Evolutionary conservation across 1,140 invertebrate genomes (phyloP).

Genomic region (Anastrepha obliqua): DNA sequence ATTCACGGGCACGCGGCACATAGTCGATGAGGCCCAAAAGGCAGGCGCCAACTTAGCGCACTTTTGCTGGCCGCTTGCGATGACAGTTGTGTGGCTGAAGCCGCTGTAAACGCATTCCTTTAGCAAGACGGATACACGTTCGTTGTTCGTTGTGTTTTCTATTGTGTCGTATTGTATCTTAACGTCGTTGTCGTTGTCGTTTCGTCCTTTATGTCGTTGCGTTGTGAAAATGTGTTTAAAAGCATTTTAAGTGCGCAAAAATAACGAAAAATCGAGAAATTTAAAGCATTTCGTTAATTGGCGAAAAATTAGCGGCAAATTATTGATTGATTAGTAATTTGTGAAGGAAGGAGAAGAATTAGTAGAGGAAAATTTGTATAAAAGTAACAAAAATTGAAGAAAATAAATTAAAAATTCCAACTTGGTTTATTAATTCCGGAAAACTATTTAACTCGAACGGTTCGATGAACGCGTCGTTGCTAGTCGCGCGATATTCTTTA

Average conservation of each 20-base stretch:
- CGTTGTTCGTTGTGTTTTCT: constrained; percentile 31
- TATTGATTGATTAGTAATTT: neutral
- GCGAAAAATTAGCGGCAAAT: neutral
- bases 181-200: constrained; percentile 20
- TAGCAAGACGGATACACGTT: constrained; percentile 47
- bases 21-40: constrained; percentile 26
- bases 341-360: neutral
- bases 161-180: constrained; percentile 47
- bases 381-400: no score
- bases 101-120: constrained; percentile 54
- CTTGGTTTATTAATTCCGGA: neutral
- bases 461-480: constrained; percentile 8
- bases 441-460: neutral
- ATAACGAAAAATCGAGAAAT: neutral
- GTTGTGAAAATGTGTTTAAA: constrained; percentile 2
- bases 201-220: constrained; percentile 23
- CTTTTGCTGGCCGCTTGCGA: constrained; percentile 45
- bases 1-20: neutral
- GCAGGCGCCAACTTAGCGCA: constrained; percentile 48
- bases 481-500: constrained; percentile 14
- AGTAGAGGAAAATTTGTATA: no score
- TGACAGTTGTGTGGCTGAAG: constrained; percentile 55
- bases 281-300: neutral
- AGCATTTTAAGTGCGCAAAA: constrained; percentile 14
- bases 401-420: neutral